Conservation (phyloP, 2,797 vertebrate genomes). For the Neoniphon sammara region DNA sequence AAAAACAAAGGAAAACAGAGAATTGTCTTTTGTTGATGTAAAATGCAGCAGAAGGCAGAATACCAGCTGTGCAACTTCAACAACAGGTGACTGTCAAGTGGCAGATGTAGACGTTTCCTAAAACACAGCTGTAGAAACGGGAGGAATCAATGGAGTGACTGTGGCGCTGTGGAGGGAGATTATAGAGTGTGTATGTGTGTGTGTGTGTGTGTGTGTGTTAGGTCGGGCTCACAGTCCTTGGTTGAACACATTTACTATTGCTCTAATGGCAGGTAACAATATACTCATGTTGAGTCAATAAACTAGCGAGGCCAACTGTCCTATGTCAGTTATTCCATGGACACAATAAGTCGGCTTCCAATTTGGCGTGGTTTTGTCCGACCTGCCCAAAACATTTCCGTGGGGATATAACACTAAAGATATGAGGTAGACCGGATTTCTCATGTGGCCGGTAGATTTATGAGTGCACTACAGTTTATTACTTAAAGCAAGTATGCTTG, state of each 20-base stretch:
- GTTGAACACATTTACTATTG: constrained; percentile 41
- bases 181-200: not conserved
- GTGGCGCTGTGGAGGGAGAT: constrained; percentile 29
- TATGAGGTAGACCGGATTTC: constrained; percentile 88
- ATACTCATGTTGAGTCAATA: constrained; percentile 4
- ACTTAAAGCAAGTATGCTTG: constrained; percentile 20
- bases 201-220: constrained; percentile 5
- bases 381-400: not conserved
- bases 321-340: not conserved
- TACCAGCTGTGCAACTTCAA: constrained; percentile 48
- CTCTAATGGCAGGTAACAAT: constrained; percentile 38
- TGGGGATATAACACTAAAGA: constrained; percentile 63
- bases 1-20: constrained; percentile 76
- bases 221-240: not conserved
- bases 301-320: constrained; percentile 5
- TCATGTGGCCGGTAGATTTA: constrained; percentile 75
- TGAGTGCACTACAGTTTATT: constrained; percentile 26
- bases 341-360: not conserved
- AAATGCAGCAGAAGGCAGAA: constrained; percentile 78
- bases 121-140: constrained; percentile 19
- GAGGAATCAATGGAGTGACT: constrained; percentile 64
- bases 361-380: not conserved
- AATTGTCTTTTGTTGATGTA: constrained; percentile 80
- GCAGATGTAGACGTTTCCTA: constrained; percentile 47
- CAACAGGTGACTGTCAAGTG: constrained; percentile 50